phyloP scores from a whole-genome alignment of 2,888 invertebrate genomes.

The Aphrophora alni region DNA sequence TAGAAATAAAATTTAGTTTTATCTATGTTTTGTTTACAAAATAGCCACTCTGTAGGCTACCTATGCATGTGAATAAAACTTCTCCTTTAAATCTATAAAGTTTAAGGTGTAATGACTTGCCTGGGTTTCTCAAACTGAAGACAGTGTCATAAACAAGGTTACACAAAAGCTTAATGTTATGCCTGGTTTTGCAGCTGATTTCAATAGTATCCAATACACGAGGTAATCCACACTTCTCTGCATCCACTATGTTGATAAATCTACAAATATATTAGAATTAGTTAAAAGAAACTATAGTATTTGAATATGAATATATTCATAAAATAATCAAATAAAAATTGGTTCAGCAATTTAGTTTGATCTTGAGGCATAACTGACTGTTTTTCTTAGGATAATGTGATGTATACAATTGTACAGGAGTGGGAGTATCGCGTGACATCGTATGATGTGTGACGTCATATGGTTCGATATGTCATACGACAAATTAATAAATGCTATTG shows the following conservation, averaged over 20 bases:
- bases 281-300: background rate
- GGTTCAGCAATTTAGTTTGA: background rate
- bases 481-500: too few species aligned
- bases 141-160: conserved; percentile 94
- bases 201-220: conserved; percentile 92
- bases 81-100: too few species aligned
- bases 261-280: conserved; percentile 53
- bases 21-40: too few species aligned
- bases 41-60: too few species aligned
- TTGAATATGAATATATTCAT: background rate
- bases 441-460: too few species aligned
- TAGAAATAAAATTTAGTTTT: too few species aligned
- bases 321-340: too few species aligned
- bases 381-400: too few species aligned
- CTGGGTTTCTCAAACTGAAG: conserved; percentile 88
- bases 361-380: background rate
- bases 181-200: conserved; percentile 83
- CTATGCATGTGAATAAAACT: too few species aligned
- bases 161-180: conserved; percentile 88
- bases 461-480: too few species aligned
- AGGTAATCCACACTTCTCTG: conserved; percentile 94
- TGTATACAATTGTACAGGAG: too few species aligned
- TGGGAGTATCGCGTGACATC: too few species aligned
- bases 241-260: conserved; percentile 93
- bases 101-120: conserved; percentile 56